These are phyloP conservation scores for Mythimna pallens DNA, from an alignment of 2,888 invertebrate species.

Conservation along the genomic window DNA sequence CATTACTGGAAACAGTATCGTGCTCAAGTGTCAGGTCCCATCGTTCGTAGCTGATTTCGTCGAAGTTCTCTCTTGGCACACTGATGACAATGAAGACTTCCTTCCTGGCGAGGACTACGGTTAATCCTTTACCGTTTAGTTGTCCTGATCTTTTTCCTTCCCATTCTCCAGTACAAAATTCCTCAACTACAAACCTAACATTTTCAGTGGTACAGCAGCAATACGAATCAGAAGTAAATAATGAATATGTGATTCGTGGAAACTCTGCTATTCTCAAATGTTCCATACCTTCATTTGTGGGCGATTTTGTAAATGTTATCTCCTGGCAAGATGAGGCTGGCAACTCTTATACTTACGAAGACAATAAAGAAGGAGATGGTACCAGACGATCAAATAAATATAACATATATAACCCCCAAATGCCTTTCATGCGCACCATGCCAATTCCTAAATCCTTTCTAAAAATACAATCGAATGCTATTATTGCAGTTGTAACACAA, in stretches of 20 bases:
- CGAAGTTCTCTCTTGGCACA: constrained; percentile 95
- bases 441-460: constrained; percentile 53
- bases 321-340: constrained; percentile 96
- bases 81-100: constrained; percentile 94
- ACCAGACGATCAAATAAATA: constrained; percentile 61
- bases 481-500: constrained; percentile 95
- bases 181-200: constrained; percentile 36
- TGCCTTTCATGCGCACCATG: constrained; percentile 33
- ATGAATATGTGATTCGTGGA: constrained; percentile 97
- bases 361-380: constrained; percentile 82
- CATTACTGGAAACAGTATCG: constrained; percentile 95
- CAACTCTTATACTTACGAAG: constrained; percentile 85
- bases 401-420: constrained; percentile 37
- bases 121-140: constrained; percentile 76
- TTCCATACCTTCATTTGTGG: constrained; percentile 97
- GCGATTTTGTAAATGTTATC: constrained; percentile 96
- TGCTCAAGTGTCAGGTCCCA: constrained; percentile 95
- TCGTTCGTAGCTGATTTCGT: constrained; percentile 97
- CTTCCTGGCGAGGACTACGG: constrained; percentile 92
- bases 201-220: constrained; percentile 95
- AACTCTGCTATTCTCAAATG: constrained; percentile 97
- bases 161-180: constrained; percentile 31
- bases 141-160: constrained; percentile 56
- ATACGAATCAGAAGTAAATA: constrained; percentile 97
- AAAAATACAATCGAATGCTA: constrained; percentile 34